Conservation (phyloP, 2,888 invertebrate genomes). For the Mamestra brassicae region DNA sequence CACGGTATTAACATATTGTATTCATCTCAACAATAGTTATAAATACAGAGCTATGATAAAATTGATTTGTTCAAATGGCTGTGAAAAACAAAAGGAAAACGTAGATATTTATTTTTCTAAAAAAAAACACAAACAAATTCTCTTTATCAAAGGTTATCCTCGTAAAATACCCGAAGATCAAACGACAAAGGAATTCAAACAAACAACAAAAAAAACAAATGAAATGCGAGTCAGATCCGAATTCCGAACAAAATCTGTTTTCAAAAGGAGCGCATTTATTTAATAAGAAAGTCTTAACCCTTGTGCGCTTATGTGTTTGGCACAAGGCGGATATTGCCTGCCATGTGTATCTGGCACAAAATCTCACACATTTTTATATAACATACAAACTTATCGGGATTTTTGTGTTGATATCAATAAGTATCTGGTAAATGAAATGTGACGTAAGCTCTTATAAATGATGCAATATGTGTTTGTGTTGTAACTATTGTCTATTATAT, state of each 20-base stretch:
- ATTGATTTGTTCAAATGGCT: not conserved
- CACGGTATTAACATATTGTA: not conserved
- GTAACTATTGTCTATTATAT: not conserved
- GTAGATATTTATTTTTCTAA: too few relatives aligned
- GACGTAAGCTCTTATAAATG: conserved; percentile 1
- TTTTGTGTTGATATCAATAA: conserved; percentile 12
- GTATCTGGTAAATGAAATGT: conserved; percentile 21
- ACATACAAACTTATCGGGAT: conserved; percentile 1
- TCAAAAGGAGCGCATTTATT: conserved; percentile 59
- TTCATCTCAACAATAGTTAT: not conserved
- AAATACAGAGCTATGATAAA: not conserved
- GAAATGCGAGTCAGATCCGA: conserved; percentile 27
- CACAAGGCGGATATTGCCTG: conserved; percentile 59
- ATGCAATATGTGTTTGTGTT: conserved; percentile 8
- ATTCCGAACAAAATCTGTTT: conserved; percentile 24
- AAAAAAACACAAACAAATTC: conserved; percentile 9
- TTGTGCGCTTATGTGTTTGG: conserved; percentile 46
- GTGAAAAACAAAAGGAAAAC: not conserved
- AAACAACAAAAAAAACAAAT: conserved; percentile 20
- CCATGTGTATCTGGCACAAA: conserved; percentile 40
- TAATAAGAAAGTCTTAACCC: conserved; percentile 63
- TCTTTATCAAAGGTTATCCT: not conserved
- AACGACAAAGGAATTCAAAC: conserved; percentile 32
- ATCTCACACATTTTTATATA: conserved; percentile 41
- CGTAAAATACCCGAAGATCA: conserved; percentile 31